Evolutionary conservation across 1,140 invertebrate species (phyloP), one percentile per base, ranked within the genome.

Genomic region (Trachymyrmex cornetzi): DNA sequence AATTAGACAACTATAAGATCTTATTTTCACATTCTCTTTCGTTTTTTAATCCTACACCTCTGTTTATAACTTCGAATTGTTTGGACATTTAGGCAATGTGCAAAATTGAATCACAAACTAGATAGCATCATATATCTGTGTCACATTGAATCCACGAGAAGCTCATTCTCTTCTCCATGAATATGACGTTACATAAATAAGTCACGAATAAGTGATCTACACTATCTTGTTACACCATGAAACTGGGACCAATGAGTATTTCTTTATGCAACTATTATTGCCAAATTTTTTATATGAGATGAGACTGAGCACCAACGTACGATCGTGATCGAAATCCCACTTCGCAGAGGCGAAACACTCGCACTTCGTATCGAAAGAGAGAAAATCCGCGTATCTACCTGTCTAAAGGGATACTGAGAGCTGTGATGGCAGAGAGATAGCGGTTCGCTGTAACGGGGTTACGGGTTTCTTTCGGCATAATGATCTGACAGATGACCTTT

Each of bases 391-490:
- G 55, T 63, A 48, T 50, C 55, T 30, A 30, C 67, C 24, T 74
- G 14, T 55, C 69, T 63, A 48, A 75, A 59, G n/a, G 9, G 67
- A 82, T 74, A 84, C 80, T 84, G 69, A 84, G 38, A 84, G 80
- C 69, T 63, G 27, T 63, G 53, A 34, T 72, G 67, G 34, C 38
- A 6, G 44, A 84, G 69, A 84, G 80, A 84, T 74, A 84, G 69
- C 55, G 55, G 27, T 48, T 84, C 9, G 6, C 14, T 57, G 5
- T 84, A 84, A 84, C 38, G 80, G 80, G 80, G 80, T 82, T 82
- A 61, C 34, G 53, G 19, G 44, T 74, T 67, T 74, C 55, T 84
- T 84, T 74, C n/a, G 9, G 55, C 55, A 74, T 27, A 22, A 4
- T 44, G n/a, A 84, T 81, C 12, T 57, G 64, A 57, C 19, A 4